Conservation (phyloP, 2,113 vertebrate species). For the Rhabdomys dilectus region DNA sequence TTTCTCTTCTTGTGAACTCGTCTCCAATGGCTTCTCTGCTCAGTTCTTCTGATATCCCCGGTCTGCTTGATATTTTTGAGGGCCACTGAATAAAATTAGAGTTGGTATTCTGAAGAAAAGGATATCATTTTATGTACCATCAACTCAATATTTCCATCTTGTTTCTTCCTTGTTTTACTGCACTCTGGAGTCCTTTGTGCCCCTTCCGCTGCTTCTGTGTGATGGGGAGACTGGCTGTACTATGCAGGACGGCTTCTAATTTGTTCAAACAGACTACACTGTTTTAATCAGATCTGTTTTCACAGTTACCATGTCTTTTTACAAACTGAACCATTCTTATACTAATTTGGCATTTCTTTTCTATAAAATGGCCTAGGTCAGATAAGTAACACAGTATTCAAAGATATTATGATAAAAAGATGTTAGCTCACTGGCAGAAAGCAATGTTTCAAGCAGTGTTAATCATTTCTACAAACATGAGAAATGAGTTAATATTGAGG, state of each 20-base stretch:
- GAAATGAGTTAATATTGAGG: conserved; percentile 67
- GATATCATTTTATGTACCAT: conserved; percentile 67
- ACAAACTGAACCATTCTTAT: conserved; percentile 64
- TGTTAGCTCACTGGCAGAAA: conserved; percentile 62
- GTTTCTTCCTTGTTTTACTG: conserved; percentile 67
- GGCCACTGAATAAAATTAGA: conserved; percentile 63
- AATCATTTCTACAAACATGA: conserved; percentile 74
- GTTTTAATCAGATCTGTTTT: conserved; percentile 75
- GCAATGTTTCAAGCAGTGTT: conserved; percentile 55
- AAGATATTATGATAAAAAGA: conserved; percentile 66
- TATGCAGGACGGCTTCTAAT: conserved; percentile 66
- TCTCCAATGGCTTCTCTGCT: conserved; percentile 13
- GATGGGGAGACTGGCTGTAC: conserved; percentile 27
- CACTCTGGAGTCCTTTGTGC: conserved; percentile 67
- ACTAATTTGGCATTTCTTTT: conserved; percentile 66
- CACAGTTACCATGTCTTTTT: conserved; percentile 70
- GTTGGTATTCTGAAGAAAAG: conserved; percentile 55
- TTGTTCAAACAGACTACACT: conserved; percentile 71
- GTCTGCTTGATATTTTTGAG: conserved; percentile 58
- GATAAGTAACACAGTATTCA: conserved; percentile 59
- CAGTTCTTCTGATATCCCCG: conserved; percentile 44
- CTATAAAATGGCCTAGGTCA: conserved; percentile 66
- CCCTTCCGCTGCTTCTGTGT: conserved; percentile 61
- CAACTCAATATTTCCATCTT: conserved; percentile 74
- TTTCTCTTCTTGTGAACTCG: conserved; percentile 38